Evolutionary conservation across 2,888 invertebrate genomes (phyloP).

Genomic region (Listrodromus nycthemerus): DNA sequence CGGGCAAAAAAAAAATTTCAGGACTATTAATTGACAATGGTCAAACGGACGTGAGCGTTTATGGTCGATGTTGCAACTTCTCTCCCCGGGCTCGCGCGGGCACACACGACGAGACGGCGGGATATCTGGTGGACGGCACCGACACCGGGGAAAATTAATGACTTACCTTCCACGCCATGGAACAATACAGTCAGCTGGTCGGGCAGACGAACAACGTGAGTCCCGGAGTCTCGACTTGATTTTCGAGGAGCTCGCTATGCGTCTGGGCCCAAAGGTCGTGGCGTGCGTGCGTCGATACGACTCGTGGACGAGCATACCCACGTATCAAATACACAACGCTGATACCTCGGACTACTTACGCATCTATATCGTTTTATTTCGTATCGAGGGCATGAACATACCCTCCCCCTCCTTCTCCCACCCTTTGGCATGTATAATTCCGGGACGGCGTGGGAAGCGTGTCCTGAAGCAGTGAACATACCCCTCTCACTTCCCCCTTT

Average conservation of each 20-base stretch:
- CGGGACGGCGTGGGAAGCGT: slow-evolving; percentile 59
- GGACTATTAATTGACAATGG: slow-evolving; percentile 71
- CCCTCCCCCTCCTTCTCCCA: slow-evolving; percentile 43
- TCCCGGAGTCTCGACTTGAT: slow-evolving; percentile 41
- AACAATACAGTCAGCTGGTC: slow-evolving; percentile 81
- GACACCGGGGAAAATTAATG: slow-evolving; percentile 81
- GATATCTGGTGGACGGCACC: slow-evolving; percentile 57
- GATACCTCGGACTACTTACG: slow-evolving; percentile 8
- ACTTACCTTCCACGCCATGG: slow-evolving; percentile 78
- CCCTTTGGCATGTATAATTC: slow-evolving; percentile 53
- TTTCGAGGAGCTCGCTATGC: slow-evolving; percentile 46
- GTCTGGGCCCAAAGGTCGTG: slow-evolving; percentile 39
- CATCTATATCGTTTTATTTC: slow-evolving; percentile 39
- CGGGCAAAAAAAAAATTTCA: slow-evolving; percentile 41
- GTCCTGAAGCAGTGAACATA: slow-evolving; percentile 38
- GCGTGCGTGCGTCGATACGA: slow-evolving; percentile 20
- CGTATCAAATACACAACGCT: slow-evolving; percentile 6
- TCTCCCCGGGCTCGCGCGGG: slow-evolving; percentile 32
- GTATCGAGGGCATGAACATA: slow-evolving; percentile 48
- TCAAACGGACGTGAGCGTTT: slow-evolving; percentile 65
- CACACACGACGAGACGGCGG: slow-evolving; percentile 55
- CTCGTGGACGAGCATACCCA: background rate
- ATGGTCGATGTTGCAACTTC: slow-evolving; percentile 58
- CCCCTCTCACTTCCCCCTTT: slow-evolving; percentile 12
- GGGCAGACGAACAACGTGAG: slow-evolving; percentile 42